These are phyloP conservation scores for Lycopodina hypogea DNA, from an alignment of 37 sponge, comb jelly and placozoan genomes.

Conservation along the genomic window DNA sequence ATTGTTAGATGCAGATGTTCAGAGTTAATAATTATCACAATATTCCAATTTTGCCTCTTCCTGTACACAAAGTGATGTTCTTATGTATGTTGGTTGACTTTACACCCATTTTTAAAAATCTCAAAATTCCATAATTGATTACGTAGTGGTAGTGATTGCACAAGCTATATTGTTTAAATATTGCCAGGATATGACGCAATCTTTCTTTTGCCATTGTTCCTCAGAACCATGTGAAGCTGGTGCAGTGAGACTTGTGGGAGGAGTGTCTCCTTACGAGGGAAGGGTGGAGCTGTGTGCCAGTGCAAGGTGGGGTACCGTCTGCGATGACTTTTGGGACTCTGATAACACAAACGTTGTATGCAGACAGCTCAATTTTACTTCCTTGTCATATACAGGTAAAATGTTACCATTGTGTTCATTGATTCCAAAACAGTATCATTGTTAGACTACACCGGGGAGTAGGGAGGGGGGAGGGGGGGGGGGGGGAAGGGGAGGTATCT, in stretches of 20 bases:
- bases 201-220: background rate
- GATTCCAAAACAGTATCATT: too few relatives aligned
- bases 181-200: too few relatives aligned
- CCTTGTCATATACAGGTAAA: too few relatives aligned
- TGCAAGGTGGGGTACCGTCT: constrained; percentile 26
- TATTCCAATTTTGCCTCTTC: too few relatives aligned
- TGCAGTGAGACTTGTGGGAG: constrained; percentile 9
- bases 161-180: background rate
- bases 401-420: background rate
- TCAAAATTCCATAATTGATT: background rate
- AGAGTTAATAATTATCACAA: too few relatives aligned
- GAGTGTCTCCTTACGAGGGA: constrained; percentile 19
- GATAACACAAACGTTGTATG: constrained; percentile 17
- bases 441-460: too few relatives aligned
- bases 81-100: too few relatives aligned
- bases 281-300: constrained; percentile 12
- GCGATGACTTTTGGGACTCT: constrained; percentile 25
- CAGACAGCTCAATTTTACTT: constrained; percentile 16
- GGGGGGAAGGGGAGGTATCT: too few relatives aligned
- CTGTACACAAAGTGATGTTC: too few relatives aligned
- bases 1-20: too few relatives aligned
- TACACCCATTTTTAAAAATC: too few relatives aligned
- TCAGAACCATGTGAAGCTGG: background rate
- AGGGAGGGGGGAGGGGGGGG: too few relatives aligned
- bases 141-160: background rate